Conservation (phyloP, 1,140 invertebrate species). For the Orussus abietinus region DNA sequence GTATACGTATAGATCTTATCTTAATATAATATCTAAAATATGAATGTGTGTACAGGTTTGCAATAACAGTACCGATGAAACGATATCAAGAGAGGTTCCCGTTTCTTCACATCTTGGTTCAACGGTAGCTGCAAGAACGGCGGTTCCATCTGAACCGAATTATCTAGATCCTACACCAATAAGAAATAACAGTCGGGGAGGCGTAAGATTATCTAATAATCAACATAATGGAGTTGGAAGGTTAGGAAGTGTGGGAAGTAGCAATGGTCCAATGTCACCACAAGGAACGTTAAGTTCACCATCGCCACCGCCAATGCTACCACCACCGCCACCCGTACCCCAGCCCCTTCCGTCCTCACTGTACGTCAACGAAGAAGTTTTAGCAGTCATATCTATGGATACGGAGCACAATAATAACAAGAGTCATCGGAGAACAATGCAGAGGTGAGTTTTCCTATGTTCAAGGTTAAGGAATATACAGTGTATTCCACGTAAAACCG, state of each 20-base stretch:
- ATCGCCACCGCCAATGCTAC: constrained; percentile 45
- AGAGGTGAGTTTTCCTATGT: too few species aligned
- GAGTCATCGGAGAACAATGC: constrained; percentile 38
- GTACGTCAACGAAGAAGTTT: constrained; percentile 47
- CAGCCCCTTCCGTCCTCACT: constrained; percentile 43
- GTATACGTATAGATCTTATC: too few species aligned
- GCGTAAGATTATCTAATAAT: constrained; percentile 43
- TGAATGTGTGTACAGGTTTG: too few species aligned
- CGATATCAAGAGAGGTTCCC: constrained; percentile 45
- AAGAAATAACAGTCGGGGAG: constrained; percentile 35
- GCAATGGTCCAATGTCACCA: constrained; percentile 58
- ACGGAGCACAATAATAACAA: constrained; percentile 51
- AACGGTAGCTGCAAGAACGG: constrained; percentile 34
- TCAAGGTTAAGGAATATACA: too few species aligned
- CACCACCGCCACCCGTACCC: constrained; percentile 37
- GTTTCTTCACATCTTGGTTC: constrained; percentile 35
- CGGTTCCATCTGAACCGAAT: constrained; percentile 48
- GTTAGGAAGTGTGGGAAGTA: constrained; percentile 48
- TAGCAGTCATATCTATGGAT: constrained; percentile 34
- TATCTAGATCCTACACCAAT: constrained; percentile 53
- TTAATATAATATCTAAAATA: too few species aligned
- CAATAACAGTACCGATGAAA: constrained; percentile 47
- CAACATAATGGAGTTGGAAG: constrained; percentile 49
- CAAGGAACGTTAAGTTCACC: constrained; percentile 51
- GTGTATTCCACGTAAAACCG: too few species aligned